Conservation (phyloP, 2,113 vertebrate species). For the Chrysochloris asiatica region DNA sequence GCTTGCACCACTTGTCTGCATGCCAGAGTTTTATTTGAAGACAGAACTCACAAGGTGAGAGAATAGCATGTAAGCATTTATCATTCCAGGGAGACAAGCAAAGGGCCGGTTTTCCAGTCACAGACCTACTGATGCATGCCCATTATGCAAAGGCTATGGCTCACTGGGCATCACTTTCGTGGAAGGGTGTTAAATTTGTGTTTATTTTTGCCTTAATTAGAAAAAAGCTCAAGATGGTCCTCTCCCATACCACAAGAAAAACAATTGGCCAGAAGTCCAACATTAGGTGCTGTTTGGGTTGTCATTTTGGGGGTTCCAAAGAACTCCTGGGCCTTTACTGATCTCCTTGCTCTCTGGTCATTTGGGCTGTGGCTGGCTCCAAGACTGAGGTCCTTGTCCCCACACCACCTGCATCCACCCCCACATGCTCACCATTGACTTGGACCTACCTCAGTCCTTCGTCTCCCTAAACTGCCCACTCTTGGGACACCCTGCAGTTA, state of each 20-base stretch:
- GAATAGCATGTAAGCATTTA: neutral
- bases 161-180: neutral
- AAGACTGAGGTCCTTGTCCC: too few relatives aligned
- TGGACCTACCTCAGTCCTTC: too few relatives aligned
- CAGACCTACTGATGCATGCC: too few relatives aligned
- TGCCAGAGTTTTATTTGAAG: neutral
- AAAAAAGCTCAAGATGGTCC: neutral
- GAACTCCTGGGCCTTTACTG: neutral
- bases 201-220: conserved; percentile 8
- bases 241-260: neutral
- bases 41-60: neutral
- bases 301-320: neutral
- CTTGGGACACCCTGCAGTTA: too few relatives aligned
- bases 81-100: too few relatives aligned
- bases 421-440: too few relatives aligned
- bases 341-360: neutral
- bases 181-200: neutral
- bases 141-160: neutral
- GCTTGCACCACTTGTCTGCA: neutral
- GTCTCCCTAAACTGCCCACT: too few relatives aligned
- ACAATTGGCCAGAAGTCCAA: neutral
- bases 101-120: too few relatives aligned
- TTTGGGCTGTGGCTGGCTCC: neutral
- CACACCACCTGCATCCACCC: too few relatives aligned
- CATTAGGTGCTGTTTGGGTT: neutral